Evolutionary conservation across 1,140 invertebrate genomes (phyloP), one percentile per base, ranked within the genome.

Genomic region (Bradynema listronoti): DNA sequence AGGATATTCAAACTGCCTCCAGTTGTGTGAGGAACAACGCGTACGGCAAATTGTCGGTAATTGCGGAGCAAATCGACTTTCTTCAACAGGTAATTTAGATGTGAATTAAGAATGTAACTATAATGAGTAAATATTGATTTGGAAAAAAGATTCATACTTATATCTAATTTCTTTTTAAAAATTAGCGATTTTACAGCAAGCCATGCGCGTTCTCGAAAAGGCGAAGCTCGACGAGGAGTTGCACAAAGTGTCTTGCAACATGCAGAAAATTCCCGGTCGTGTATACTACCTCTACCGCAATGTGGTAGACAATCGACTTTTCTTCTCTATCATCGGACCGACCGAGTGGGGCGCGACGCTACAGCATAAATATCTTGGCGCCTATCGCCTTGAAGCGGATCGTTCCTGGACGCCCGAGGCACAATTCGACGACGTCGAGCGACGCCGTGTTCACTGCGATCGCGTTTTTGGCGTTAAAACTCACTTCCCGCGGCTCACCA

Each of bases 301-400:
- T 77, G 65, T 81, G 49, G 84, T 83, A 4, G 86, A 79, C 9
- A 78, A 80, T 58, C 19, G 27, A 3, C 73, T 70, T 33, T 87
- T 86, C 76, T 85, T 87, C 64, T 86, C 86, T 34, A 85, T 88
- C 79, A 70, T 88, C 7, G 86, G 85, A 58, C 86, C 86, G 36
- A 75, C 87, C 85, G 86, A 87, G 74, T 87, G 86, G 85, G 84
- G 82, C 42, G 83, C 82, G 34, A 56, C 71, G 14, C 76, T 77
- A 1, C 80, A 66, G 41, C 58, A 65, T 27, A 42, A 55, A 22
- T 84, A 82, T 67, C 78, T 85, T 46, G 86, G 85, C 27, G 84
- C 84, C 33, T 87, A 82, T 66, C 82, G 84, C 72, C 75, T 87
- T 27, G 86, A 87, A 72, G 76, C 81, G 41, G 86, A 87, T 78